Evolutionary conservation across 2,888 invertebrate genomes (phyloP).

Genomic region (Eupsilia transversa): DNA sequence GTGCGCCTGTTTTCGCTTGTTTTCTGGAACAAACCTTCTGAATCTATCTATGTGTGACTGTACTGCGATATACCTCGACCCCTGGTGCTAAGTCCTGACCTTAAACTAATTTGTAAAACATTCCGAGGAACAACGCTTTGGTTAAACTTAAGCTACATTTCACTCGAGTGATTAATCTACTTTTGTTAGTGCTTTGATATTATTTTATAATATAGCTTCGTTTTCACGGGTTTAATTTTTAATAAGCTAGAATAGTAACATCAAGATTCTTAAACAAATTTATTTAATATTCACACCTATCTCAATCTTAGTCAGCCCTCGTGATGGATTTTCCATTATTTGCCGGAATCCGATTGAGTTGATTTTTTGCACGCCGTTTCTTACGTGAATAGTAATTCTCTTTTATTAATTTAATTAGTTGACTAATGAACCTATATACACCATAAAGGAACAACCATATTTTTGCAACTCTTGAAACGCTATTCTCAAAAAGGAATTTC

Average conservation of each 20-base stretch:
- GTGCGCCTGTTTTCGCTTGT: background rate
- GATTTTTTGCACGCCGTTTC: background rate
- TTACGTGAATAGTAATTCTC: background rate
- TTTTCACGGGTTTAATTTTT: background rate
- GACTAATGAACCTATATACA: background rate
- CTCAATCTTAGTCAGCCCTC: background rate
- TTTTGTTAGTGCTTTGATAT: constrained; percentile 17
- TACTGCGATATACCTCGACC: constrained; percentile 2
- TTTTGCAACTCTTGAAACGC: background rate
- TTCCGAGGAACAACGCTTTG: constrained; percentile 20
- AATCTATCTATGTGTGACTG: background rate
- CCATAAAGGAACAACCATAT: too few relatives aligned
- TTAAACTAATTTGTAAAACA: constrained; percentile 40
- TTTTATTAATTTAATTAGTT: background rate
- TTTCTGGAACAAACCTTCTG: background rate
- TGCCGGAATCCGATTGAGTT: background rate
- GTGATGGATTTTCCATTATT: background rate
- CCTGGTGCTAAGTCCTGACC: background rate
- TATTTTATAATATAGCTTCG: background rate
- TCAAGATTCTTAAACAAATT: too few relatives aligned
- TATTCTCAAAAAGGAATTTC: background rate
- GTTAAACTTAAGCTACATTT: constrained; percentile 24
- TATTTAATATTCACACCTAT: background rate
- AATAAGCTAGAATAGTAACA: background rate
- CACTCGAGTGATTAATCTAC: constrained; percentile 38